These are phyloP conservation scores for Vanessa tameamea DNA, from an alignment of 1,140 invertebrate genomes.

Conservation along the genomic window DNA sequence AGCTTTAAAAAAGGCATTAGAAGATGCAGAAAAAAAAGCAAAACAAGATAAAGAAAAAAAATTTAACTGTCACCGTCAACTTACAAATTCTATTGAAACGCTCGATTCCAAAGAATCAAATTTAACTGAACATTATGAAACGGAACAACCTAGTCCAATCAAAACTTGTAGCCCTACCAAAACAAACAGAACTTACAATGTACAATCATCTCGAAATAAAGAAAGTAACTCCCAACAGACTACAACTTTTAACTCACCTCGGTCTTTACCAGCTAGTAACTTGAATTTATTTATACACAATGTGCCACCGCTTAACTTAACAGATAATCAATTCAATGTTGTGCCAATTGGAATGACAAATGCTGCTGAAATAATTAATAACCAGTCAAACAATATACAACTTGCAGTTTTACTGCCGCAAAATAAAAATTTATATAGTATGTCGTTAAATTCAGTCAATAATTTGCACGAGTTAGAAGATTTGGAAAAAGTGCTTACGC, in stretches of 20 bases:
- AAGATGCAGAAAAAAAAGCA: constrained; percentile 83
- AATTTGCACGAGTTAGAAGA: constrained; percentile 57
- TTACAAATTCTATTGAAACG: constrained; percentile 42
- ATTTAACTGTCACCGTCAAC: constrained; percentile 65
- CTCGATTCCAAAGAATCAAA: constrained; percentile 24
- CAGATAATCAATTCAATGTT: constrained; percentile 73
- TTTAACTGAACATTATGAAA: constrained; percentile 22
- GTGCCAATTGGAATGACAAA: constrained; percentile 72
- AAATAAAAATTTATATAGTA: constrained; percentile 67
- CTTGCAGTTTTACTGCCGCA: constrained; percentile 82
- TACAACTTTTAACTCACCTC: constrained; percentile 70
- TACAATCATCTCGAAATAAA: constrained; percentile 68
- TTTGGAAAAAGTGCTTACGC: constrained; percentile 81
- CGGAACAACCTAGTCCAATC: constrained; percentile 36
- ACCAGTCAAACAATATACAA: constrained; percentile 74
- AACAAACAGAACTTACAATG: constrained; percentile 69
- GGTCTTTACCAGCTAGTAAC: constrained; percentile 63
- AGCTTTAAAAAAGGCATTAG: constrained; percentile 82
- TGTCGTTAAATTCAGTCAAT: constrained; percentile 65
- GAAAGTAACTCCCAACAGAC: constrained; percentile 67
- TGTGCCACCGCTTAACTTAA: constrained; percentile 65
- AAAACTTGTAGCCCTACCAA: constrained; percentile 68
- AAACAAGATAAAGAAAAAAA: constrained; percentile 81
- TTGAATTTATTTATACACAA: constrained; percentile 76
- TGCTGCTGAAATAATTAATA: constrained; percentile 65